A percentile compares a stretch with the other conserved stretches of the same genome.
Conservation (phyloP, 2,888 invertebrate species). For the Mechanitis messenoides region DNA sequence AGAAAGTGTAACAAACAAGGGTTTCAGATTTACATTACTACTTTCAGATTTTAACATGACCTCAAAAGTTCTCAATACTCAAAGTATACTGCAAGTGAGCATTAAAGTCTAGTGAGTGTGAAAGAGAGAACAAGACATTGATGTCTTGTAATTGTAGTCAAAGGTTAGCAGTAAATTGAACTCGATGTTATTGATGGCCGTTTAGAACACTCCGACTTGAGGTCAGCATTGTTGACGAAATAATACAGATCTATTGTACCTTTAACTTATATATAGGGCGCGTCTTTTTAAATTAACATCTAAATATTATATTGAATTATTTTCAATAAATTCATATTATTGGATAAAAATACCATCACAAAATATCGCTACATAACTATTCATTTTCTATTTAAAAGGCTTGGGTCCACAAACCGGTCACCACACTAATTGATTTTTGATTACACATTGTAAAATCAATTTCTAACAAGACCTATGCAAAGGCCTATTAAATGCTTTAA, state of each 20-base stretch:
- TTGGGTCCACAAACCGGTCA: neutral
- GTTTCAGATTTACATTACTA: too few relatives aligned
- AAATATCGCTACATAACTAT: neutral
- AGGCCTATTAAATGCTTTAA: too few relatives aligned
- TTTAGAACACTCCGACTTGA: constrained; percentile 23
- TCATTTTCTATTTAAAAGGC: neutral
- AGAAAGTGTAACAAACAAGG: too few relatives aligned
- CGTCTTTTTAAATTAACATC: too few relatives aligned
- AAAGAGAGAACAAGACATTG: too few relatives aligned
- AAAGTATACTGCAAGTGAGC: neutral
- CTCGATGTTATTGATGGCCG: constrained; percentile 26
- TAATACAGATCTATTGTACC: neutral
- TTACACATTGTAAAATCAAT: neutral
- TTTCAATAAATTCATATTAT: too few relatives aligned
- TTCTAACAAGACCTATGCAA: neutral
- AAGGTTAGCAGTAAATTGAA: constrained; percentile 20
- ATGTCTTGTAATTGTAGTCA: constrained; percentile 12
- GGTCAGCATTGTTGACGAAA: constrained; percentile 4
- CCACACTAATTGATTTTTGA: constrained; percentile 1
- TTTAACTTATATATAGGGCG: neutral
- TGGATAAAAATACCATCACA: too few relatives aligned
- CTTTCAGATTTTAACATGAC: too few relatives aligned
- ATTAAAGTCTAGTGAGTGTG: constrained; percentile 5
- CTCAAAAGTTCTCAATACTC: neutral
- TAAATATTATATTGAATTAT: too few relatives aligned